These are phyloP conservation scores for Burhinus oedicnemus DNA, from an alignment of 2,113 vertebrate genomes.

Conservation along the genomic window DNA sequence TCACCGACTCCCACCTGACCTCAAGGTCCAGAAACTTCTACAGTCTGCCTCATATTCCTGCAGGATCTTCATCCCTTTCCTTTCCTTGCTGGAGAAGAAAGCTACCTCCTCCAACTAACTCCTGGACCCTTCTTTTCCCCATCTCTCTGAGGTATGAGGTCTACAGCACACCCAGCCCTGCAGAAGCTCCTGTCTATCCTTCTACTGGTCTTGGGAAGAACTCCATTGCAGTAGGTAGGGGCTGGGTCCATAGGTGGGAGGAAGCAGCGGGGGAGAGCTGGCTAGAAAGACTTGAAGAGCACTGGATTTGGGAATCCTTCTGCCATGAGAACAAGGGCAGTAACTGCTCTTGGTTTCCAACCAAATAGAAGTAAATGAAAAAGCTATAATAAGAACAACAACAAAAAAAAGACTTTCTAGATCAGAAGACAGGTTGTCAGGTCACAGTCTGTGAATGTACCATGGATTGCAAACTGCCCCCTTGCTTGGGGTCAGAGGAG, in stretches of 20 bases:
- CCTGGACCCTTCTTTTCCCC: neutral
- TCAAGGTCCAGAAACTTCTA: neutral
- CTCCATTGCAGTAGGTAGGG: neutral
- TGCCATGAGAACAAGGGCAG: neutral
- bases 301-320: neutral
- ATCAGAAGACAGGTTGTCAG: neutral
- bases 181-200: neutral
- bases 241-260: neutral
- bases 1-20: neutral
- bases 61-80: neutral
- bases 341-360: neutral
- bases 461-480: neutral
- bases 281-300: neutral
- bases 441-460: neutral
- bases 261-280: neutral
- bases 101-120: neutral
- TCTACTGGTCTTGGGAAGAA: neutral
- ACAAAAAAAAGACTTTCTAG: neutral
- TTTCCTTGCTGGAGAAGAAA: neutral
- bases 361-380: neutral
- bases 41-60: neutral
- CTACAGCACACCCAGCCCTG: neutral
- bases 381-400: neutral
- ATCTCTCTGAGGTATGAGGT: neutral
- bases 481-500: neutral